phyloP scores from a whole-genome alignment of 2,888 invertebrate species.

The Hemaris fuciformis region DNA sequence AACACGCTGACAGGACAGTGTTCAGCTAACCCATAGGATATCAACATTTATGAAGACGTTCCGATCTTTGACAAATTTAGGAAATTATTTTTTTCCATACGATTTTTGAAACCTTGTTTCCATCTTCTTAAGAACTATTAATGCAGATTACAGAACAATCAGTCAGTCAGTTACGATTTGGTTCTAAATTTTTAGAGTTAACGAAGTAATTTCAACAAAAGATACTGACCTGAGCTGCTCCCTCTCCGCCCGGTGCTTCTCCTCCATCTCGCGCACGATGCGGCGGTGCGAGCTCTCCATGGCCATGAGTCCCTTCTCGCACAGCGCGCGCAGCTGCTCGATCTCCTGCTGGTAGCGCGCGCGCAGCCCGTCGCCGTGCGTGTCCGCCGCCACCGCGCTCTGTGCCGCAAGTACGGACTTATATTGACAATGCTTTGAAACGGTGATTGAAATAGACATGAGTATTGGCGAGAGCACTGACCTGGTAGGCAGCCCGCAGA shows the following conservation, averaged over 20 bases:
- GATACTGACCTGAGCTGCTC: constrained; percentile 82
- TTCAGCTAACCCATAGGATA: too few species aligned
- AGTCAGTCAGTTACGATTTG: background rate
- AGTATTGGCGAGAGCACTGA: too few species aligned
- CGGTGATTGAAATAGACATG: background rate
- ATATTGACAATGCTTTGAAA: background rate
- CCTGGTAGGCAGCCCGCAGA: constrained; percentile 87
- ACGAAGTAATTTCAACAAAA: too few species aligned
- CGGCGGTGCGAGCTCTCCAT: constrained; percentile 95
- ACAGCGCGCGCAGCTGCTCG: constrained; percentile 91
- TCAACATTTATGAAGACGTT: too few species aligned
- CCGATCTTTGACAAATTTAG: too few species aligned
- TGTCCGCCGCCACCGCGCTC: constrained; percentile 82
- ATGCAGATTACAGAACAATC: too few species aligned
- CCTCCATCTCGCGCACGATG: constrained; percentile 93
- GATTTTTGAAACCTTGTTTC: too few species aligned
- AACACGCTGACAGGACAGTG: too few species aligned
- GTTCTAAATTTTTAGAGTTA: too few species aligned
- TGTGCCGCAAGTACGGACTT: constrained; percentile 50
- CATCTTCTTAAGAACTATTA: too few species aligned
- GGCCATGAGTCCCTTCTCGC: constrained; percentile 94
- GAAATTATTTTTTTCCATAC: too few species aligned
- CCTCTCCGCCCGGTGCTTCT: constrained; percentile 92
- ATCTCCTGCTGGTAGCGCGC: constrained; percentile 92
- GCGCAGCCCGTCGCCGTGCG: constrained; percentile 84